Base-by-base conservation (phyloP, 2,113 vertebrate species). In the Tricholaema leucomelas region DNA sequence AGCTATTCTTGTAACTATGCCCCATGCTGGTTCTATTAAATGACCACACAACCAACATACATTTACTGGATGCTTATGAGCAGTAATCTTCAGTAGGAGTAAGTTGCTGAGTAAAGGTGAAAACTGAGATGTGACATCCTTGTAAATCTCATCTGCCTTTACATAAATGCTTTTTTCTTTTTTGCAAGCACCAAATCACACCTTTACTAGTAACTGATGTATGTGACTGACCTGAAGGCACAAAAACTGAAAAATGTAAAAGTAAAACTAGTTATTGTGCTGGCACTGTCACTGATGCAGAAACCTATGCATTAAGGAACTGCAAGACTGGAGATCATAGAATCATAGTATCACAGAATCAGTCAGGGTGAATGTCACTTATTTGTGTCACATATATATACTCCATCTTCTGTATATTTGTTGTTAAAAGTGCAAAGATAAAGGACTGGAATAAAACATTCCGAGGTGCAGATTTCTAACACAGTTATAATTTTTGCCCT, bases 391-490 rank as follows among this genome's bases (percentile, higher is more conserved):
- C 73, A 73, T 70, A 58, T 10, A 58, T 10, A 9, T 74, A 85
- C 77, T 92, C 52, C 7, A 25, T 90, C 92, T 94, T 88, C 88
- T 81, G 7, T 25, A 73, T 74, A 61, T 21, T 67, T 12, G 5
- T 71, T 31, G 85, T 56, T 81, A 28, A 64, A 74, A 83, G 81
- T 86, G 85, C 12, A 3, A 74, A 83, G 33, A 28, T 84, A 92
- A 86, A 93, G 50, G 1, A 55, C 28, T 87, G 91, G 46, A 85
- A 50, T 69, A 42, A 94, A 94, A 80, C 6, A 81, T 76, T 89
- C 91, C 91, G 80, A 82, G 69, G 42, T 66, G 50, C 24, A 88
- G 80, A 71, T 31, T 8, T 88, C 84, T 85, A 70, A 78, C 90
- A 54, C 52, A 89, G 52, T 64, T 70, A 13, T n/a, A 65, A 63